phyloP scores from a whole-genome alignment of 2,113 vertebrate species.

The Hippocampus barbouri region DNA sequence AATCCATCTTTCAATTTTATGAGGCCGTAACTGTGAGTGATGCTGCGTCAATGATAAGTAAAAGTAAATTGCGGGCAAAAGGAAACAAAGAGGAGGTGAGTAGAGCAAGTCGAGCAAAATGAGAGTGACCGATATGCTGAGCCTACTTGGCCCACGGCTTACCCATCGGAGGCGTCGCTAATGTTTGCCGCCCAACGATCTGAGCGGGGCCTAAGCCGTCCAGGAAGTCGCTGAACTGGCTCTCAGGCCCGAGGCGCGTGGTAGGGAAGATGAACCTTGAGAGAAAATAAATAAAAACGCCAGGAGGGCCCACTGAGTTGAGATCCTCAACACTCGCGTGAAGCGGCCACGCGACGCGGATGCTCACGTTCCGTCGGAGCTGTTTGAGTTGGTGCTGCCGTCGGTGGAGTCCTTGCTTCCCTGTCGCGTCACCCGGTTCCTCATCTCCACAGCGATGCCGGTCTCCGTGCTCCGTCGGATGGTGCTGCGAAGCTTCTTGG shows the following conservation, averaged over 20 bases:
- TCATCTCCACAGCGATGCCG: slow-evolving; percentile 96
- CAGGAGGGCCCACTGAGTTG: background rate
- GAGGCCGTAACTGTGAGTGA: background rate
- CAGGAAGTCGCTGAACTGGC: slow-evolving; percentile 97
- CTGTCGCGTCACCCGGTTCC: slow-evolving; percentile 90
- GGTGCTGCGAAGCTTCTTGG: slow-evolving; percentile 95
- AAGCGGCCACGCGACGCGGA: background rate
- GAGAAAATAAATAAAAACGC: background rate
- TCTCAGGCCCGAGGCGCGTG: slow-evolving; percentile 87
- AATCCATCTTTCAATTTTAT: too few relatives aligned
- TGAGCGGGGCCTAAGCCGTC: slow-evolving; percentile 95
- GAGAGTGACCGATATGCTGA: background rate
- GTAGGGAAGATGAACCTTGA: slow-evolving; percentile 94
- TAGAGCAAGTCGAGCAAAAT: background rate
- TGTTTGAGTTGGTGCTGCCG: slow-evolving; percentile 98
- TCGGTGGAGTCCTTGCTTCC: slow-evolving; percentile 95
- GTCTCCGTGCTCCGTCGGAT: slow-evolving; percentile 97
- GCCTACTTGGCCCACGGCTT: slow-evolving; percentile 45
- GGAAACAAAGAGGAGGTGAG: background rate
- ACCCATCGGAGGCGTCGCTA: slow-evolving; percentile 96
- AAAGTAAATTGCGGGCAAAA: background rate
- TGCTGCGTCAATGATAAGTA: background rate
- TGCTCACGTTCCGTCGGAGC: slow-evolving; percentile 95
- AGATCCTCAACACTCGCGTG: background rate
- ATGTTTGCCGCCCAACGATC: slow-evolving; percentile 92